These are phyloP conservation scores for Lysiphlebus fabarum DNA, from an alignment of 1,140 invertebrate species.

Conservation along the genomic window DNA sequence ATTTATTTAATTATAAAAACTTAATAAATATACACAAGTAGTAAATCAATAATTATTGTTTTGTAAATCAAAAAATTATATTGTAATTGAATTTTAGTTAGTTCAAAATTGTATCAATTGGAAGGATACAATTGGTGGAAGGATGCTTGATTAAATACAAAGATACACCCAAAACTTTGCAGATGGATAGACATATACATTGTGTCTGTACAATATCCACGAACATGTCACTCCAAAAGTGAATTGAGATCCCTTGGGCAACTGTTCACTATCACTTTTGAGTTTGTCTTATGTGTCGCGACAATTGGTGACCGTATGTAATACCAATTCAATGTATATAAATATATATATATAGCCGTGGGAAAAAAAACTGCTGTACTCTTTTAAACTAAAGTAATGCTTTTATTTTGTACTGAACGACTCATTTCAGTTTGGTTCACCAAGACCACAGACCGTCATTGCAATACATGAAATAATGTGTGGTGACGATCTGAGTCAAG, in stretches of 20 bases:
- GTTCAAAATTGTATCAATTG: no score
- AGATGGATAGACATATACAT: not conserved
- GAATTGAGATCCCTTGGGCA: conserved; percentile 22
- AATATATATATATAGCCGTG: conserved; percentile 32
- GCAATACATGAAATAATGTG: no score
- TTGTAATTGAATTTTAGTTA: no score
- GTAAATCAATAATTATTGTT: no score
- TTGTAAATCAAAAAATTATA: no score
- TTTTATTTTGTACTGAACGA: conserved; percentile 12
- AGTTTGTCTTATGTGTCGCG: not conserved
- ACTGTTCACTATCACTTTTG: conserved; percentile 37
- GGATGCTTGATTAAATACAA: no score
- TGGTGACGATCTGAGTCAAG: conserved; percentile 24
- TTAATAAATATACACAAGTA: no score
- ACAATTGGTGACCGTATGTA: not conserved
- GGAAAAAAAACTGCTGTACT: conserved; percentile 30
- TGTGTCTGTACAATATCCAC: conserved; percentile 1
- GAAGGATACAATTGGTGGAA: no score
- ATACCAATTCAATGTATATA: conserved; percentile 3
- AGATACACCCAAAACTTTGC: conserved; percentile 7
- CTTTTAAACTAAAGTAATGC: no score
- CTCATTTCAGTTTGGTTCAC: conserved; percentile 4
- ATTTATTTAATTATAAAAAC: no score
- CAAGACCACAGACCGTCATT: no score
- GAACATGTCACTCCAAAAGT: conserved; percentile 8